Conservation (phyloP, 1,140 invertebrate species). For the Sycophila sp. region DNA sequence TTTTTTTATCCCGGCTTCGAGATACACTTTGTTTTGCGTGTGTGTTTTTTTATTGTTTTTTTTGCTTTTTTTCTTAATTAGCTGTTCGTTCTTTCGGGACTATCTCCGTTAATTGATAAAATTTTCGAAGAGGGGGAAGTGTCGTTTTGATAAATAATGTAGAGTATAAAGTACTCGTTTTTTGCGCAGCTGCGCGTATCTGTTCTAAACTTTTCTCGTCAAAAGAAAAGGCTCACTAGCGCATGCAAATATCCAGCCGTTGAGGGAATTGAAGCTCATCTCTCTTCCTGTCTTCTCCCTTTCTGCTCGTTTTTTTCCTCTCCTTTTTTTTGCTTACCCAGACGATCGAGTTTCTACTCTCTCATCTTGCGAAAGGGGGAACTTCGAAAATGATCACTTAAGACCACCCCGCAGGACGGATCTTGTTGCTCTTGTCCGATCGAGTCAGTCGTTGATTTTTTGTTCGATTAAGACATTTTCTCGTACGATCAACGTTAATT, state of each 20-base stretch:
- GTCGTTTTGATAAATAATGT: too few relatives aligned
- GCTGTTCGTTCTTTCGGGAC: too few relatives aligned
- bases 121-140: too few relatives aligned
- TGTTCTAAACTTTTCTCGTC: too few relatives aligned
- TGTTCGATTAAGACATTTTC: not conserved
- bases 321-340: not conserved
- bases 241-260: constrained; percentile 21
- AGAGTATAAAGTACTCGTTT: too few relatives aligned
- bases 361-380: not conserved
- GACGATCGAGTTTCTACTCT: not conserved
- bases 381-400: constrained; percentile 10
- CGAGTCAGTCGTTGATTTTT: not conserved
- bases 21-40: too few relatives aligned
- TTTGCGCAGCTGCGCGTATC: too few relatives aligned
- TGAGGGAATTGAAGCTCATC: not conserved
- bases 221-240: too few relatives aligned
- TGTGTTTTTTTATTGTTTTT: too few relatives aligned
- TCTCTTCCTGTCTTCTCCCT: not conserved
- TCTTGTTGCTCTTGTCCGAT: not conserved
- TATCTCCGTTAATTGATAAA: too few relatives aligned
- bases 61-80: too few relatives aligned
- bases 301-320: not conserved
- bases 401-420: constrained; percentile 16
- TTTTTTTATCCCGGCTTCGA: too few relatives aligned
- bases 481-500: not conserved